A percentile compares a stretch with the other conserved stretches of the same genome.
Evolutionary conservation across 2,888 invertebrate genomes (phyloP).

Genomic region (Drosophila anomelani): DNA sequence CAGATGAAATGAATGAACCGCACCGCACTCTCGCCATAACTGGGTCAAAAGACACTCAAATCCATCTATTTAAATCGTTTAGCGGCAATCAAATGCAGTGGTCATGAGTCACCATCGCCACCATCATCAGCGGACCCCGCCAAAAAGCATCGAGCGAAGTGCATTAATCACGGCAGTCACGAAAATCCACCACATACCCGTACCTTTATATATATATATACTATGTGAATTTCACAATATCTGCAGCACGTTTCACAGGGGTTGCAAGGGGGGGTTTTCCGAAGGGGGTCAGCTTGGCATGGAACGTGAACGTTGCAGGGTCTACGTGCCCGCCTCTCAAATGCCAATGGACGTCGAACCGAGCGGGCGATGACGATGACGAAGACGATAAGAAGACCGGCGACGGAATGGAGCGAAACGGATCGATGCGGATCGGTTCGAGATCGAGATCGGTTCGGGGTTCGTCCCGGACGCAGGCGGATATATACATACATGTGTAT

Average conservation of each 20-base stretch:
- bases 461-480: conserved; percentile 3
- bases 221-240: conserved; percentile 59
- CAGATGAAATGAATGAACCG: conserved; percentile 22
- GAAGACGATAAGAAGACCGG: conserved; percentile 28
- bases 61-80: conserved; percentile 69
- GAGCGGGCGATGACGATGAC: conserved; percentile 31
- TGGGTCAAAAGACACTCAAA: conserved; percentile 63
- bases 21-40: conserved; percentile 49
- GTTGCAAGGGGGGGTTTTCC: neutral
- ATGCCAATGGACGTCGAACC: conserved; percentile 67
- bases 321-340: conserved; percentile 68
- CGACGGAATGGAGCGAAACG: conserved; percentile 33
- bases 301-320: conserved; percentile 47
- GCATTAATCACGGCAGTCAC: conserved; percentile 65
- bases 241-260: conserved; percentile 63
- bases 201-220: conserved; percentile 25
- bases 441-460: conserved; percentile 21
- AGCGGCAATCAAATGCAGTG: conserved; percentile 67
- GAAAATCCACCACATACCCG: conserved; percentile 32
- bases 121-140: conserved; percentile 26
- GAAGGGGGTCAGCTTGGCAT: conserved; percentile 24
- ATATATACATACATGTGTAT: conserved; percentile 17
- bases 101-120: conserved; percentile 25
- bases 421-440: conserved; percentile 25
- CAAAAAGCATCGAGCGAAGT: conserved; percentile 38